Evolutionary conservation across 2,113 vertebrate species (phyloP), one percentile per base, ranked within the genome.

Genomic region (Caranx ignobilis): DNA sequence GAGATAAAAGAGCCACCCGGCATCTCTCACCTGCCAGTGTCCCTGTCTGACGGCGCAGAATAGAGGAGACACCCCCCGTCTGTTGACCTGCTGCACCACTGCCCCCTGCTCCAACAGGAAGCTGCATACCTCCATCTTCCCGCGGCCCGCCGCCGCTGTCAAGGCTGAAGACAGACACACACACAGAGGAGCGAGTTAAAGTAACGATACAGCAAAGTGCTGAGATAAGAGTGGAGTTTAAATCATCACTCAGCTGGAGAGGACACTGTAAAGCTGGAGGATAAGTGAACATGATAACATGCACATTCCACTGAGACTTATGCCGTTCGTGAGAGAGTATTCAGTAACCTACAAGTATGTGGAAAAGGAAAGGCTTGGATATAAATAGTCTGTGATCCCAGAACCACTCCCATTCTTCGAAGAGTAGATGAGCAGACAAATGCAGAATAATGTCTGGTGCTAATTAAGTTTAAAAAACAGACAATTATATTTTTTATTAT

Each of bases 41-140:
- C 98, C 98, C 90, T 99, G 98, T 62, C 98, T 96, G 21, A 97
- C 97, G 0, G 97, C 96, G 0, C 97, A 98, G 85, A 98, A 96
- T 0, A 99, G 89, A 0, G 98, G 96, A 4, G 95, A 91, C 4
- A 96, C 90, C 2, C 97, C 97, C 63, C 97, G 95, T 80, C 96
- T 90, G 91, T 99, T 98, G 2, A 93, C 90, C 88, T 96, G 96
- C 3, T 93, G 94, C 80, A 98, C 96, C 2, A 90, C 89, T 0
- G 96, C 96, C 16, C 95, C 96, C 0, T 52, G 89, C 55, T 95
- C 96, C 60, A 99, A 89, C 35, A 99, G 95, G 2, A 96, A 86
- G 57, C 92, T 81, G 4, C 97, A 99, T 2, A 97, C 95, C 0
- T 98, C 97, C 94, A 97, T 92, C 89, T 98, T 99, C 19, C 98